Evolutionary conservation across 2,888 invertebrate species (phyloP).

Genomic region (Aphrophora alni): DNA sequence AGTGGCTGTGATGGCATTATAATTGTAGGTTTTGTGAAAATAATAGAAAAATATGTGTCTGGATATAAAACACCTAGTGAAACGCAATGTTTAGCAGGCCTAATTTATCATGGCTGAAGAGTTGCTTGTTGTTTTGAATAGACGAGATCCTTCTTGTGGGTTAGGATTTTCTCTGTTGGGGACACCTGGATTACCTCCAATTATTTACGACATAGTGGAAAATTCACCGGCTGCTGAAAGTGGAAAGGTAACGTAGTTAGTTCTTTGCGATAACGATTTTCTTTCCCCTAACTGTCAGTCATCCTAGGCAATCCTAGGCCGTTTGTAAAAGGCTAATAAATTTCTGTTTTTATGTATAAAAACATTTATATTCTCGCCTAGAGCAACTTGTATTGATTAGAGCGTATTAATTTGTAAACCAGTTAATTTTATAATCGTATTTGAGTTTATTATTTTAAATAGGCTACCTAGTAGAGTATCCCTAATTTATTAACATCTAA

Average conservation of each 20-base stretch:
- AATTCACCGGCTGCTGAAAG: conserved; percentile 92
- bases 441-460: too few species aligned
- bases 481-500: too few species aligned
- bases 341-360: too few species aligned
- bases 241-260: conserved; percentile 73
- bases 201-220: conserved; percentile 92
- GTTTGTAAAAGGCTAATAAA: too few species aligned
- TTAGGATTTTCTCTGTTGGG: conserved; percentile 91
- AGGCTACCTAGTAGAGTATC: too few species aligned
- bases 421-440: too few species aligned
- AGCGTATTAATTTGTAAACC: too few species aligned
- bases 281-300: not conserved
- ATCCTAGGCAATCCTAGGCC: not conserved
- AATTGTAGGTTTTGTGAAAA: not conserved
- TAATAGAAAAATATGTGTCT: conserved; percentile 27
- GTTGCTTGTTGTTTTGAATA: conserved; percentile 85
- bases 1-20: not conserved
- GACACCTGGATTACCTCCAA: conserved; percentile 89
- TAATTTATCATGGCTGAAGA: conserved; percentile 78
- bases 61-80: conserved; percentile 41
- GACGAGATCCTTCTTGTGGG: conserved; percentile 72
- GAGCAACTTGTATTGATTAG: too few species aligned
- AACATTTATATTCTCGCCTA: too few species aligned
- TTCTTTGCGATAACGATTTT: not conserved
- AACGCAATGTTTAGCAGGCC: conserved; percentile 39